phyloP scores from a whole-genome alignment of 2,113 vertebrate species.

The Dascyllus trimaculatus region DNA sequence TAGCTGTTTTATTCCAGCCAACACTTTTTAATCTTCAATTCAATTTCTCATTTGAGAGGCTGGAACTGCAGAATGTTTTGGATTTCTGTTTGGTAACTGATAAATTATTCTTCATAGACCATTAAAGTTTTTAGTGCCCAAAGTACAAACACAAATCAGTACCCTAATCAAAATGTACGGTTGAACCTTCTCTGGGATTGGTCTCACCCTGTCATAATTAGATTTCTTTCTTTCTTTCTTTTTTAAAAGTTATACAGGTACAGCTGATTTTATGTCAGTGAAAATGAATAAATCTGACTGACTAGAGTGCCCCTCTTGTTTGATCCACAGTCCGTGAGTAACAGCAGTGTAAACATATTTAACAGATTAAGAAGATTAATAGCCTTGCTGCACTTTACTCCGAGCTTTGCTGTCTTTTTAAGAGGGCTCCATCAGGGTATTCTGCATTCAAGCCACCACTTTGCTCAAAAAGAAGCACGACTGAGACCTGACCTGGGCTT shows the following conservation, averaged over 20 bases:
- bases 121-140: no score
- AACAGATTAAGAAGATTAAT: constrained; percentile 30
- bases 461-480: constrained; percentile 30
- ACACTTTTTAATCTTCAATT: no score
- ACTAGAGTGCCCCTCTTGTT: neutral
- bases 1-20: no score
- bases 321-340: neutral
- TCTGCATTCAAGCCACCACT: constrained; percentile 52
- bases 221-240: neutral
- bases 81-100: no score
- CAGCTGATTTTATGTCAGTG: neutral
- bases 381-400: constrained; percentile 7
- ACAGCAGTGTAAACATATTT: constrained; percentile 32
- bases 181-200: no score
- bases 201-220: neutral
- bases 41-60: no score
- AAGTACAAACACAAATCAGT: no score
- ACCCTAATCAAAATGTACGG: no score
- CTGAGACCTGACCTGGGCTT: constrained; percentile 49
- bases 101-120: no score
- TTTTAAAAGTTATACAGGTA: neutral
- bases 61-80: no score
- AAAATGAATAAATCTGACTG: constrained; percentile 12
- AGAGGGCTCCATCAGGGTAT: constrained; percentile 41
- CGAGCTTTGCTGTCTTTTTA: constrained; percentile 37